Conservation (phyloP, 2,113 vertebrate genomes). For the Syngnathoides biaculeatus region DNA sequence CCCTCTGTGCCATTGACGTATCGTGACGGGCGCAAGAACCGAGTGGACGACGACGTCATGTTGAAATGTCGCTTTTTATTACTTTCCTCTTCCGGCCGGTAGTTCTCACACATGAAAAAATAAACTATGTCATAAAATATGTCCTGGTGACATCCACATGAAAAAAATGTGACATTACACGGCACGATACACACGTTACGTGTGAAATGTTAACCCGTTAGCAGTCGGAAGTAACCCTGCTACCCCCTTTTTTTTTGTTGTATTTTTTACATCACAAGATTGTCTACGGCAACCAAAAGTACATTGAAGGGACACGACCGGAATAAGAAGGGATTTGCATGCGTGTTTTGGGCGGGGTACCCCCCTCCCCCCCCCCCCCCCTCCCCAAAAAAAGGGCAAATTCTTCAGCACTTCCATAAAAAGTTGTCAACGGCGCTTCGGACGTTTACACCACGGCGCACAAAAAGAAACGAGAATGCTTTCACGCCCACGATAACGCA, state of each 20-base stretch:
- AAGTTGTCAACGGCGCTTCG: constrained; percentile 5
- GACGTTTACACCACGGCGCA: constrained; percentile 44
- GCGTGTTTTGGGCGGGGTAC: constrained; percentile 87
- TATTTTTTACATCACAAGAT: constrained; percentile 47
- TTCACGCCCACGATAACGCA: not conserved
- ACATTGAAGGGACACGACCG: too few species aligned
- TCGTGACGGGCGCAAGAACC: too few species aligned
- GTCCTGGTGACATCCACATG: constrained; percentile 88
- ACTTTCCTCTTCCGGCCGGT: constrained; percentile 57
- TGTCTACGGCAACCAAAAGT: constrained; percentile 44
- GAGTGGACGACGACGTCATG: too few species aligned
- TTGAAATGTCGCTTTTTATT: constrained; percentile 6
- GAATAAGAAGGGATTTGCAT: too few species aligned
- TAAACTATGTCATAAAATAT: constrained; percentile 93
- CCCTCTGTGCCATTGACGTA: too few species aligned
- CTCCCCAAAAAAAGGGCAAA: too few species aligned
- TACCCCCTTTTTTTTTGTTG: constrained; percentile 51
- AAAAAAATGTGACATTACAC: too few species aligned
- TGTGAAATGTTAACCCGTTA: constrained; percentile 42
- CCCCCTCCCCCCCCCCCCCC: too few species aligned
- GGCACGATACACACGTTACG: constrained; percentile 30
- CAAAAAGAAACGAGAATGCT: constrained; percentile 22
- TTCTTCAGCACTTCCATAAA: constrained; percentile 62
- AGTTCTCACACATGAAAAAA: constrained; percentile 86
- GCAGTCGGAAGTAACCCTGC: constrained; percentile 49